These are phyloP conservation scores for Cantharis lateralis DNA, from an alignment of 2,888 invertebrate species.

Conservation along the genomic window DNA sequence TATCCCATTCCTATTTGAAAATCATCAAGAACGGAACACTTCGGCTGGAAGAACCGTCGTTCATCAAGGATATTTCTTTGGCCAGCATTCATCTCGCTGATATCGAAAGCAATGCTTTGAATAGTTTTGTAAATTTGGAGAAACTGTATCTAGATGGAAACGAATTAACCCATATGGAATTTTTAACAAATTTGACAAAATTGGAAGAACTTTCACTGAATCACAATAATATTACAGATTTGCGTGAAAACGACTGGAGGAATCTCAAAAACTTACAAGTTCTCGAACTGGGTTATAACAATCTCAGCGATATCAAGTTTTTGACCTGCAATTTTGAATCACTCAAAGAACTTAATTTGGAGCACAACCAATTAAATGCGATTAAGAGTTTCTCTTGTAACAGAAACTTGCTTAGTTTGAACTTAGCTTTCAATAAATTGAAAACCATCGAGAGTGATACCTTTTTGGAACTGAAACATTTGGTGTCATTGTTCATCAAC, in stretches of 20 bases:
- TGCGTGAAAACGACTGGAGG: neutral
- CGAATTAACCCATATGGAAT: neutral
- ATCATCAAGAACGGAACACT: neutral
- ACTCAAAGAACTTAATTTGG: neutral
- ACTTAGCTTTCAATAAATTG: neutral
- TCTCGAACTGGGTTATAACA: neutral
- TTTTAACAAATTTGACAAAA: neutral
- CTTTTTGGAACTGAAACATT: neutral
- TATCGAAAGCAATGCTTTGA: neutral
- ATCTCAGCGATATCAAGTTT: neutral
- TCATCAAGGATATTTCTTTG: neutral
- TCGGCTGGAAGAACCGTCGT: neutral
- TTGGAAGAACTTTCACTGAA: neutral
- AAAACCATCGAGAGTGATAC: neutral
- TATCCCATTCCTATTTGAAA: neutral
- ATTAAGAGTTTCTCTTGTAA: neutral
- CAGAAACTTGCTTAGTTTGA: neutral
- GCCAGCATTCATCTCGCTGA: neutral
- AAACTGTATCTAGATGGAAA: neutral
- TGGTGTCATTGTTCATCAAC: neutral
- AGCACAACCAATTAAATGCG: neutral
- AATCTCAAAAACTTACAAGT: neutral
- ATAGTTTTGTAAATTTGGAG: neutral
- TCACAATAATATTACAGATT: neutral
- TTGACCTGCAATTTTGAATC: neutral